Base-by-base conservation (phyloP, 2,888 invertebrate genomes). In the Agrotis puta region DNA sequence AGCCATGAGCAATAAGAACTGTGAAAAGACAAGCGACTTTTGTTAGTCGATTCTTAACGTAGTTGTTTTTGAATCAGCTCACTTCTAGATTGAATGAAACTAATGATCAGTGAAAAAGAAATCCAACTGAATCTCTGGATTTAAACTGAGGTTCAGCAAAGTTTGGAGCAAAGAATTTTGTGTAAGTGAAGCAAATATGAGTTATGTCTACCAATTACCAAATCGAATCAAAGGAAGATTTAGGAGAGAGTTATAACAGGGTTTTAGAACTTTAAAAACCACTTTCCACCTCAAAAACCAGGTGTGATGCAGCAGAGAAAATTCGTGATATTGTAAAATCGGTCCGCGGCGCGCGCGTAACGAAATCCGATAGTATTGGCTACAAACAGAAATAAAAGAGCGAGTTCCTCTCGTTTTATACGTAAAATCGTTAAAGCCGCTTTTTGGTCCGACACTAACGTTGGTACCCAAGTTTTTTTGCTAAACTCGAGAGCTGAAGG, bases 331-430 rank as follows among this genome's bases (percentile, higher is more conserved):
- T 87, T 87, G 87, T 87, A 83, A 86, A 88, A 87, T 79, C 77
- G 79, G 82, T 76, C 81, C 78, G 80, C 73, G 79, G 64, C 74
- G 80, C 76, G 72, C 81, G 77, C 74, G 84, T 81, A 67, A 81
- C 85, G 86, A 86, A 88, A 89, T 88, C 89, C 88, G 86, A 89
- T 89, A 84, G 85, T 85, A 85, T 82, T 81, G 83, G 82, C 75
- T 74, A 81, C 81, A 87, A 82, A 85, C 79, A 82, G 75, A 85
- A 87, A 87, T 82, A 87, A 84, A 84, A 85, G 72, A 76, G 78
- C 79, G 74, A 59, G 70, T 77, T 77, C 62, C 70, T 79, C 79
- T 78, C 81, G 81, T 85, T 88, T 85, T 86, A 79, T 85, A 79
- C 81, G 72, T 81, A 85, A 84, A 84, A 86, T 81, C 81, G 80